Conservation (phyloP, 2,113 vertebrate species). For the Chamaea fasciata region DNA sequence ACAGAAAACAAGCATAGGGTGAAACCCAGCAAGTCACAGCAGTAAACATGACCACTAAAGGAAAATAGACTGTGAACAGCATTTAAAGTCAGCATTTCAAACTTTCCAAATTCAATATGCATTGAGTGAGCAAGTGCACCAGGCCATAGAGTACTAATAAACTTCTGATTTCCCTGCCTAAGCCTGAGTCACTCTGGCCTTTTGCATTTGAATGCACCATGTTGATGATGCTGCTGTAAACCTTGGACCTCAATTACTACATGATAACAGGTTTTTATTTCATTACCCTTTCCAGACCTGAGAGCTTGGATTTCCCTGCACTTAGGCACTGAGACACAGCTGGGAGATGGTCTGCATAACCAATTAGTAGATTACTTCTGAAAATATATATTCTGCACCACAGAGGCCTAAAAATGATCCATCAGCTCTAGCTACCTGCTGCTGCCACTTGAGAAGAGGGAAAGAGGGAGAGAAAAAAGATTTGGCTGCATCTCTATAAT, state of each 20-base stretch:
- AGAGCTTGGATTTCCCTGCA: slow-evolving; percentile 44
- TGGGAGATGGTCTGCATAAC: slow-evolving; percentile 40
- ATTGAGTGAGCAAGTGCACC: background rate
- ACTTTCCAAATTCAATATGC: background rate
- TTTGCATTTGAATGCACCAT: slow-evolving; percentile 14
- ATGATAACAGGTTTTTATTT: slow-evolving; percentile 53
- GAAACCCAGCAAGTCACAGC: background rate
- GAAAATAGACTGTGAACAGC: slow-evolving; percentile 4
- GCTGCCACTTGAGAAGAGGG: background rate
- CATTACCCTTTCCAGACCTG: slow-evolving; percentile 36
- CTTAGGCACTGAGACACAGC: slow-evolving; percentile 24
- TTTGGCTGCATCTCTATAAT: slow-evolving; percentile 41
- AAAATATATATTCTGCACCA: slow-evolving; percentile 34
- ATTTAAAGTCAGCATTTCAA: background rate
- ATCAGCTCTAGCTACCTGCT: slow-evolving; percentile 37
- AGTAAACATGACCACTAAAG: background rate
- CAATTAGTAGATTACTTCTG: slow-evolving; percentile 52
- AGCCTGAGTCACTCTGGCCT: slow-evolving; percentile 1
- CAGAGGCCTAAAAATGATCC: slow-evolving; percentile 38
- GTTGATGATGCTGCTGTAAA: slow-evolving; percentile 24
- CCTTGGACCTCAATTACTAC: slow-evolving; percentile 40
- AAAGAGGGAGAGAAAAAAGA: slow-evolving; percentile 16
- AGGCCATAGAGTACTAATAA: background rate
- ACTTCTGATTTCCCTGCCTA: background rate
- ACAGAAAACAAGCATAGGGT: background rate